Evolutionary conservation across 2,797 vertebrate species (phyloP).

Genomic region (Vespertilio murinus): DNA sequence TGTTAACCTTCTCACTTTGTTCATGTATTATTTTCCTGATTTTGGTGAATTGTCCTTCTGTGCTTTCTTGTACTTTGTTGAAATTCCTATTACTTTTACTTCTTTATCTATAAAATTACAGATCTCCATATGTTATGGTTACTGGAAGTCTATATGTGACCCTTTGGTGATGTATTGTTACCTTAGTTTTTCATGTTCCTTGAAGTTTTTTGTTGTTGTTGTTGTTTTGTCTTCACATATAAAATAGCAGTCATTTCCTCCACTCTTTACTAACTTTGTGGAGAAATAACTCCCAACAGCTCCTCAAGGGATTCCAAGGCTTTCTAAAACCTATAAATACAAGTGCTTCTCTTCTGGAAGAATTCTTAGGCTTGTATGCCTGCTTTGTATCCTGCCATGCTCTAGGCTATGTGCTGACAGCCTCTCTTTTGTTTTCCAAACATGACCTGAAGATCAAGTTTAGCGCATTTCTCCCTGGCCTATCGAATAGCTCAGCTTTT

Average conservation of each 20-base stretch:
- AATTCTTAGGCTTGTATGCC: background rate
- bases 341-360: background rate
- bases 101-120: background rate
- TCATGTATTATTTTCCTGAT: background rate
- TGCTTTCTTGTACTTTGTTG: background rate
- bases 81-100: background rate
- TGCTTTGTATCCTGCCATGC: background rate
- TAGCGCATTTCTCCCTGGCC: background rate
- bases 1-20: background rate
- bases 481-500: background rate
- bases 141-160: background rate
- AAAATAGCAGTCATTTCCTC: background rate
- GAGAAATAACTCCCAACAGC: background rate
- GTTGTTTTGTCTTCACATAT: background rate
- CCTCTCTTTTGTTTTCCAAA: background rate
- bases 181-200: background rate
- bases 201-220: background rate
- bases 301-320: background rate
- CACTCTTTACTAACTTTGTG: background rate
- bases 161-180: background rate
- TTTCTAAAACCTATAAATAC: background rate
- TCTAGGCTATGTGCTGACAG: background rate
- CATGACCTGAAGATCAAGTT: background rate
- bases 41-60: background rate
- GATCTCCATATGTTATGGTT: background rate